Percentiles rank a stretch among this genome's conserved stretches.
phyloP scores from a whole-genome alignment of 2,113 vertebrate species.

The Crocuta crocuta region DNA sequence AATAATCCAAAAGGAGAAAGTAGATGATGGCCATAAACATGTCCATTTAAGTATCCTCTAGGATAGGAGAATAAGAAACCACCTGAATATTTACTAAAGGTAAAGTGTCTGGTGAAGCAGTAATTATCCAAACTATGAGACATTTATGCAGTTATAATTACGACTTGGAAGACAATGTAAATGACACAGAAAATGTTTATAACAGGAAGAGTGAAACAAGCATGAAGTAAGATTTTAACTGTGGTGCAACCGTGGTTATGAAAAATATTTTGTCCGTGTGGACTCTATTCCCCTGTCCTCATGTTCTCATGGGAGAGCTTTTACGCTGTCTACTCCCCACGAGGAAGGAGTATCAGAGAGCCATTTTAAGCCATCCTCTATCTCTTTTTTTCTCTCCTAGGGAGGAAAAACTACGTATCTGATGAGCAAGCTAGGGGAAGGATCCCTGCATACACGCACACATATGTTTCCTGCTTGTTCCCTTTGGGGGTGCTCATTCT shows the following conservation, averaged over 20 bases:
- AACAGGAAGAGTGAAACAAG: background rate
- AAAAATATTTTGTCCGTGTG: background rate
- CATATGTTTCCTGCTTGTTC: background rate
- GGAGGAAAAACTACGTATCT: background rate
- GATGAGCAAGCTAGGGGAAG: background rate
- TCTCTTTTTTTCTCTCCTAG: background rate
- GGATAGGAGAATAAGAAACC: slow-evolving; percentile 1
- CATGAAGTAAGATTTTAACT: background rate
- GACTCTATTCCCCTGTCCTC: background rate
- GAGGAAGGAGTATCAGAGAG: slow-evolving; percentile 23
- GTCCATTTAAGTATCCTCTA: background rate
- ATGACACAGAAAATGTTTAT: background rate
- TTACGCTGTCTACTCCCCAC: background rate
- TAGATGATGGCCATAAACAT: background rate
- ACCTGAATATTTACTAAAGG: slow-evolving; percentile 63
- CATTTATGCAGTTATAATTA: slow-evolving; percentile 17
- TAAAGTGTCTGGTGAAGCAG: slow-evolving; percentile 28
- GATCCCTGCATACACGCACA: background rate
- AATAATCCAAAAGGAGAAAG: slow-evolving; percentile 33
- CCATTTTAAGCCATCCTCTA: background rate
- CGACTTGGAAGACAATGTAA: slow-evolving; percentile 34
- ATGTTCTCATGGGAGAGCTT: background rate
- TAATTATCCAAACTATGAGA: background rate
- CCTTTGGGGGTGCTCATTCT: background rate
- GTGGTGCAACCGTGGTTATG: background rate